Evolutionary conservation across 2,797 vertebrate genomes (phyloP), one percentile per base, ranked within the genome.

Genomic region (Yasuhikotakia modesta): DNA sequence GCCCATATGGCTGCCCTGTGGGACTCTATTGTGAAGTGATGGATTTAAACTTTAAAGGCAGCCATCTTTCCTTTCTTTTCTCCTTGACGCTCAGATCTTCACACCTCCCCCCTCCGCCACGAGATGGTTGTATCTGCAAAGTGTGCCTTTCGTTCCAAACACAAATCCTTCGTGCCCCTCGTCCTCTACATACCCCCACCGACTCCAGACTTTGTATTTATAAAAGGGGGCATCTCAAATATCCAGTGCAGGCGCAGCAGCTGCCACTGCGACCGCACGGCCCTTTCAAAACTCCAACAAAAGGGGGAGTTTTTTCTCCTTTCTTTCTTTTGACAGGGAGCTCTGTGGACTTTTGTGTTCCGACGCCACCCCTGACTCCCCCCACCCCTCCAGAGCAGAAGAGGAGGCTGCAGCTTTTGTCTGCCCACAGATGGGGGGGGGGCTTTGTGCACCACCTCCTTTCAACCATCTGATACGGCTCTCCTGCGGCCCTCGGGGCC

Each of bases 221-320:
- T 92, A 90, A 91, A 92, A 90, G 82, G 87, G 80, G 57, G 70
- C 76, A 76, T 90, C 89, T 93, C 90, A 88, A 89, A 91, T 92
- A 89, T 92, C 90, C 85, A 58, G 75, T 88, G 87, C 89, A 86
- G 88, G 89, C 88, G 78, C 86, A 91, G 88, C 91, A 92, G 92
- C 92, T 92, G 92, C 90, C 90, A 84, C 82, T 80, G 87, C 87
- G 13, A 86, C 87, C 85, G 86, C 75, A 10, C 88, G 83, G 84
- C 88, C 91, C 87, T 91, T 87, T 91, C 88, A 92, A 73, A 73
- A 74, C 48, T 45, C 43, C 27, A 90, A 89, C 84, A 80, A 89
- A 88, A 83, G 78, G 61, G 65, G 81, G 73, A 74, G 84, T 82
- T 77, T 27, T 76, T 46, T 14, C 19, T 21, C 35, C 12, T 19